Evolutionary conservation across 1,140 invertebrate genomes (phyloP).

Genomic region (Pseudoatta argentina): DNA sequence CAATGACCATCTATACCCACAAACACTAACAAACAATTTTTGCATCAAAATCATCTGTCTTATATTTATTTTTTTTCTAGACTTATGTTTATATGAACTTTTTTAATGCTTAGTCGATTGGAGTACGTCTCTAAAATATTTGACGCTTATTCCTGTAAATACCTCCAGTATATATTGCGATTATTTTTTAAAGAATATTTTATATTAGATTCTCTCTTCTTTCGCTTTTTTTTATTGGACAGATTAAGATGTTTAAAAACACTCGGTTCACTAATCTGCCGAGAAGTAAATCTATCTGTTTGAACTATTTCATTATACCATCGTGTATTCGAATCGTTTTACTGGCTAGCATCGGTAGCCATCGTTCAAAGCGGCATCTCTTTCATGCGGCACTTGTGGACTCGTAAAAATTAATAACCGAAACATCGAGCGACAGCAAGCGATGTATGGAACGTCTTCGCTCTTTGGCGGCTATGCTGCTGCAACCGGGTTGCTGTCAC

Average conservation of each 20-base stretch:
- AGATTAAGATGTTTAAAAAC: constrained; percentile 23
- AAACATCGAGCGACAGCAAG: constrained; percentile 62
- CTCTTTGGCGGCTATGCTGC: constrained; percentile 54
- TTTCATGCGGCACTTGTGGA: constrained; percentile 15
- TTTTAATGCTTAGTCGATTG: no score
- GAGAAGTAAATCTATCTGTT: constrained; percentile 20
- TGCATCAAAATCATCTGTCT: no score
- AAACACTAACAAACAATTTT: no score
- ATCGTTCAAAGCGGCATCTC: constrained; percentile 39
- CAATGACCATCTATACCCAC: no score
- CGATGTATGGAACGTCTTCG: constrained; percentile 44
- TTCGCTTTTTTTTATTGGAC: neutral
- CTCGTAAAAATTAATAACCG: constrained; percentile 74
- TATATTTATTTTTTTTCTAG: no score
- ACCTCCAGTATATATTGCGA: no score
- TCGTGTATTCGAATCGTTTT: constrained; percentile 42
- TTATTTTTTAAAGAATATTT: neutral
- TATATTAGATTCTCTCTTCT: neutral
- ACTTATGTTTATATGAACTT: no score
- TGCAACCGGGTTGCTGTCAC: constrained; percentile 58
- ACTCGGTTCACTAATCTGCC: neutral
- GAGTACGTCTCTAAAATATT: no score
- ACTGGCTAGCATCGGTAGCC: constrained; percentile 29
- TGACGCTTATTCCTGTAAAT: no score
- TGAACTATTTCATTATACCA: constrained; percentile 2